Percentiles rank a stretch among this genome's conserved stretches.
Conservation (phyloP, 2,113 vertebrate species). For the Fulmarus glacialis region DNA sequence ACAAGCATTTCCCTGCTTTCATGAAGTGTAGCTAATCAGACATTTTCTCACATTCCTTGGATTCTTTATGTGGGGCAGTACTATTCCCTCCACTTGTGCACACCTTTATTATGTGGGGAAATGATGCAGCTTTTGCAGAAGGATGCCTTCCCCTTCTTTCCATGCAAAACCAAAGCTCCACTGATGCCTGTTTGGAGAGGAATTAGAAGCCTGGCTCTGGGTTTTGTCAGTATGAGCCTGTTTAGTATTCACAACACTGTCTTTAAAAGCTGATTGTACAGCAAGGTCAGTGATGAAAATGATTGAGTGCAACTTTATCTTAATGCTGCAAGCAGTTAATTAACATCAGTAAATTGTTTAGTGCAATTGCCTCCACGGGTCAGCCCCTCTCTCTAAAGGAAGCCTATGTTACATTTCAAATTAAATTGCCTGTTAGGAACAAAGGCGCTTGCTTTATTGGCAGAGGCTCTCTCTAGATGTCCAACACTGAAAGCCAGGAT, state of each 20-base stretch:
- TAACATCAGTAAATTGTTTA: background rate
- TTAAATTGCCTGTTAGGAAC: background rate
- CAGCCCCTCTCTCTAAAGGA: background rate
- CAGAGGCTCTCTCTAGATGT: background rate
- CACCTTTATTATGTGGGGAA: background rate
- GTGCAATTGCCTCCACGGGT: background rate
- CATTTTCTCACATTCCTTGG: background rate
- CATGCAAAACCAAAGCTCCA: background rate
- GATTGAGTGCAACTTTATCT: background rate
- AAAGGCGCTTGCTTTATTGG: background rate
- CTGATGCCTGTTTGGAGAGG: background rate
- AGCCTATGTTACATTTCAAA: background rate
- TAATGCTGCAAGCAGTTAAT: background rate
- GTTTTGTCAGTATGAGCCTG: background rate
- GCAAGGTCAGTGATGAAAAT: background rate
- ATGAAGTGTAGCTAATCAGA: background rate
- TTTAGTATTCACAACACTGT: background rate
- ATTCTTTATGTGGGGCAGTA: background rate
- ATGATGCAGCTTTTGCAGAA: background rate
- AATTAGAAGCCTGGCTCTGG: background rate
- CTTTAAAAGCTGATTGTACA: background rate
- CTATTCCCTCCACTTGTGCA: background rate
- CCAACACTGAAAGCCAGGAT: background rate
- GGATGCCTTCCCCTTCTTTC: background rate
- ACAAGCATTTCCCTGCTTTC: background rate